Conservation (phyloP, 2,113 vertebrate species). For the Clarias macrocephalus region DNA sequence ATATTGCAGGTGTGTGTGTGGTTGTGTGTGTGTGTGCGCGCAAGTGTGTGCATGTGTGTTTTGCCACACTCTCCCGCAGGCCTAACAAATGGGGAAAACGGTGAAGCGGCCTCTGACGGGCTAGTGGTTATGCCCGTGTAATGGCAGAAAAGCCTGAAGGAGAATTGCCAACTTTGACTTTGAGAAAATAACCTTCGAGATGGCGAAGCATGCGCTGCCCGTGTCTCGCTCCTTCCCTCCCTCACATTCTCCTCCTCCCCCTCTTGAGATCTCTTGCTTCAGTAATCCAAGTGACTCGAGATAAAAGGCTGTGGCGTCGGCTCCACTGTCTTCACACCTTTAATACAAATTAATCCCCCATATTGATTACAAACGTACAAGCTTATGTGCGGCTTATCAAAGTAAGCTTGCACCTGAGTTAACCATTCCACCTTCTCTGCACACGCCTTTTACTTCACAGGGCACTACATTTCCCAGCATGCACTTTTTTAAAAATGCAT, state of each 20-base stretch:
- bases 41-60: constrained; percentile 22
- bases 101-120: constrained; percentile 9
- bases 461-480: constrained; percentile 19
- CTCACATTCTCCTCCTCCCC: constrained; percentile 35
- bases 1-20: constrained; percentile 22
- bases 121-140: constrained; percentile 48
- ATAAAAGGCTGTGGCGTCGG: constrained; percentile 65
- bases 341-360: constrained; percentile 77
- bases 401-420: constrained; percentile 65
- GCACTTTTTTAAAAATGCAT: background rate
- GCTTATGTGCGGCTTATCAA: constrained; percentile 72
- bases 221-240: constrained; percentile 16
- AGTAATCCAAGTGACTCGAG: constrained; percentile 69
- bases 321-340: constrained; percentile 64
- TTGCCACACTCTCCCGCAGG: background rate
- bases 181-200: constrained; percentile 65
- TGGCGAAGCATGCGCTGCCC: constrained; percentile 52
- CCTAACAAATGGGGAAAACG: background rate
- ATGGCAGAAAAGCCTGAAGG: constrained; percentile 59
- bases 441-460: constrained; percentile 20
- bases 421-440: constrained; percentile 30
- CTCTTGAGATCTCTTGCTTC: constrained; percentile 58
- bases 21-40: constrained; percentile 16
- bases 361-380: constrained; percentile 77
- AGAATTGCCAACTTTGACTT: constrained; percentile 63